phyloP scores from a whole-genome alignment of 2,113 vertebrate genomes.

The Ammodytes dubius region DNA sequence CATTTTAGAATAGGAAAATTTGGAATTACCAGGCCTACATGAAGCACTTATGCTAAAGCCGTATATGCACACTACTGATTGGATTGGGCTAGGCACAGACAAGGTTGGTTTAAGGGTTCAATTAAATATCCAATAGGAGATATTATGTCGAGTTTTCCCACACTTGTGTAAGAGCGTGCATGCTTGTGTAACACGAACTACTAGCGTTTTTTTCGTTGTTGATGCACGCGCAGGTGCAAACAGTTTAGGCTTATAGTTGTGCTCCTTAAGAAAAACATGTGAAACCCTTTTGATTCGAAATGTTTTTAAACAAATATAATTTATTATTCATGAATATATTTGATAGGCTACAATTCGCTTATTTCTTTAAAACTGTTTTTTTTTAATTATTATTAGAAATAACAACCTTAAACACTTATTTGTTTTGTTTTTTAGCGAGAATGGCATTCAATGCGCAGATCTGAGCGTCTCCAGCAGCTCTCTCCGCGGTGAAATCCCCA shows the following conservation, averaged over 20 bases:
- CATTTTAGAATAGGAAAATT: constrained; percentile 15
- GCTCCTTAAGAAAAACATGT: not conserved
- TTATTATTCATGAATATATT: not conserved
- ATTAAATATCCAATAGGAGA: not conserved
- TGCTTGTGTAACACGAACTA: not conserved
- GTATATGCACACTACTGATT: not conserved
- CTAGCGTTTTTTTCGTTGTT: not conserved
- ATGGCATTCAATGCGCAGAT: constrained; percentile 13
- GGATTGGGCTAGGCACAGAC: not conserved
- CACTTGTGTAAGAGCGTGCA: not conserved
- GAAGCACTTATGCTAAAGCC: not conserved
- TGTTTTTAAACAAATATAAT: not conserved
- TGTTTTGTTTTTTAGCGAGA: no score
- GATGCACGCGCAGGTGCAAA: accelerated
- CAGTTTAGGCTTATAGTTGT: not conserved
- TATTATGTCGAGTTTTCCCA: not conserved
- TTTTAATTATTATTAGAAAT: constrained; percentile 10
- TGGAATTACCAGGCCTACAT: not conserved
- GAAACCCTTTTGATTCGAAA: not conserved
- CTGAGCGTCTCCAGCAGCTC: constrained; percentile 42
- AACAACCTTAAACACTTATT: not conserved
- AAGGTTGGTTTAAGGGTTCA: not conserved
- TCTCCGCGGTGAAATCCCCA: constrained; percentile 66
- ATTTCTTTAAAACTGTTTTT: not conserved
- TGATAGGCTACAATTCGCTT: not conserved